Evolutionary conservation across 2,113 vertebrate species (phyloP).

Genomic region (Casuarius casuarius): DNA sequence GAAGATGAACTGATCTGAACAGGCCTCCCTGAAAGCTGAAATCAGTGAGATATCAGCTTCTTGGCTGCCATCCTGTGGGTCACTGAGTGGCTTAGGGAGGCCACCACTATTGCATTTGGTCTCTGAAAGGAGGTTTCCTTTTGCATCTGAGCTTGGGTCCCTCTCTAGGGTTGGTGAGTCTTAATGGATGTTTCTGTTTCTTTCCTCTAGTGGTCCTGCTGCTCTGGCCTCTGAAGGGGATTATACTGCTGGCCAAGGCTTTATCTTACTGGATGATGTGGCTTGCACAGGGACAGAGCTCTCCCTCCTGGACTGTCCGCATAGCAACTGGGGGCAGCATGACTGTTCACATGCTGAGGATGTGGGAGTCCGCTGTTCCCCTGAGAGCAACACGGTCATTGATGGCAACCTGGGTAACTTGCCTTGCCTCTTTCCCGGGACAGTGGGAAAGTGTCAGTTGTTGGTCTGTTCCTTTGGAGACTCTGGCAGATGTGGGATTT

Average conservation of each 20-base stretch:
- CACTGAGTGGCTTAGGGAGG: background rate
- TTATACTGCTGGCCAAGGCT: slow-evolving; percentile 85
- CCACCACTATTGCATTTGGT: background rate
- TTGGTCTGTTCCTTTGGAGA: background rate
- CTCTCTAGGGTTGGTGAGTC: background rate
- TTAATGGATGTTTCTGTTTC: background rate
- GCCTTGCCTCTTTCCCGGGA: background rate
- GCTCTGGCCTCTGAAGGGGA: slow-evolving; percentile 60
- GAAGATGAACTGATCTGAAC: background rate
- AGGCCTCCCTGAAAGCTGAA: background rate
- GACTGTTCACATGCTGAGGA: slow-evolving; percentile 94
- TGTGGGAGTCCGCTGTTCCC: slow-evolving; percentile 85
- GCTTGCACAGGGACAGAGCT: slow-evolving; percentile 86
- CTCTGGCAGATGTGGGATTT: background rate
- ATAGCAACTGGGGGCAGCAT: slow-evolving; percentile 90
- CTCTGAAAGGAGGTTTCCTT: background rate
- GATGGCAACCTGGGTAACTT: slow-evolving; percentile 55
- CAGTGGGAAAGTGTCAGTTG: background rate
- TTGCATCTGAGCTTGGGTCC: background rate
- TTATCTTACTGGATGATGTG: slow-evolving; percentile 89
- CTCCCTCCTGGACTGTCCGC: slow-evolving; percentile 86
- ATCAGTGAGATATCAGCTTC: background rate
- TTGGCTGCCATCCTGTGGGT: background rate
- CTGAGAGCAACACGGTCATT: slow-evolving; percentile 41
- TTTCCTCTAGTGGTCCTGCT: slow-evolving; percentile 66